Evolutionary conservation across 2,113 vertebrate species (phyloP).

Genomic region (Dicaeum eximium): DNA sequence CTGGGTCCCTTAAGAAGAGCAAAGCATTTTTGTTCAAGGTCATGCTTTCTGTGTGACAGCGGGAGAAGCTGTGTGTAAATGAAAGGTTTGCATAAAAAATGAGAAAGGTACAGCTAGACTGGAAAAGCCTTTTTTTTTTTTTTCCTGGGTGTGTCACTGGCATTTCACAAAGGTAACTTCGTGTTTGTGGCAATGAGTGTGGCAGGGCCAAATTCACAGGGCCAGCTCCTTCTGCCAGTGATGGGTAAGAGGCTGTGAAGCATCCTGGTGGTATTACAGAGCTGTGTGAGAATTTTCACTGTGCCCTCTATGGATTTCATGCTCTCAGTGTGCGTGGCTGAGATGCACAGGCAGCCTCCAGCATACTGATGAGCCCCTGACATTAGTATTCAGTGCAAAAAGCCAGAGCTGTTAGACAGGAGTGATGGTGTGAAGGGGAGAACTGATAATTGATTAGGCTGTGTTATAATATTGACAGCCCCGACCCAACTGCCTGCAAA

Average conservation of each 20-base stretch:
- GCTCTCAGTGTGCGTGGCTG: background rate
- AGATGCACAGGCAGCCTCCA: background rate
- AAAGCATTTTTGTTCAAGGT: constrained; percentile 22
- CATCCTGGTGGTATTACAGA: constrained; percentile 1
- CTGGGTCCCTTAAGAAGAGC: background rate
- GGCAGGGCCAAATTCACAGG: constrained; percentile 1
- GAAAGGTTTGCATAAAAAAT: constrained; percentile 29
- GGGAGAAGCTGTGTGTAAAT: background rate
- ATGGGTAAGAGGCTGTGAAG: background rate
- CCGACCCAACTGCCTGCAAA: constrained; percentile 25
- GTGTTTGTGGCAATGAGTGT: background rate
- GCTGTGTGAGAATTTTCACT: constrained; percentile 18
- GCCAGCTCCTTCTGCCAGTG: background rate
- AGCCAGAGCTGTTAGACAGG: constrained; percentile 47
- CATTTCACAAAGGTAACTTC: background rate
- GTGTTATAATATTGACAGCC: constrained; percentile 46
- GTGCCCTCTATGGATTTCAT: constrained; percentile 13
- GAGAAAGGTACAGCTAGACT: background rate
- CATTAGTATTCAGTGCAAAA: constrained; percentile 57
- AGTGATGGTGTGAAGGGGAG: constrained; percentile 52
- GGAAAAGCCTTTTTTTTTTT: background rate
- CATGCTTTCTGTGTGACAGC: background rate
- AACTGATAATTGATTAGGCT: constrained; percentile 63
- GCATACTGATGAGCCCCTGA: constrained; percentile 44
- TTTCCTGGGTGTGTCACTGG: background rate